Conservation (phyloP, 2,113 vertebrate genomes). For the Corythoichthys intestinalis region DNA sequence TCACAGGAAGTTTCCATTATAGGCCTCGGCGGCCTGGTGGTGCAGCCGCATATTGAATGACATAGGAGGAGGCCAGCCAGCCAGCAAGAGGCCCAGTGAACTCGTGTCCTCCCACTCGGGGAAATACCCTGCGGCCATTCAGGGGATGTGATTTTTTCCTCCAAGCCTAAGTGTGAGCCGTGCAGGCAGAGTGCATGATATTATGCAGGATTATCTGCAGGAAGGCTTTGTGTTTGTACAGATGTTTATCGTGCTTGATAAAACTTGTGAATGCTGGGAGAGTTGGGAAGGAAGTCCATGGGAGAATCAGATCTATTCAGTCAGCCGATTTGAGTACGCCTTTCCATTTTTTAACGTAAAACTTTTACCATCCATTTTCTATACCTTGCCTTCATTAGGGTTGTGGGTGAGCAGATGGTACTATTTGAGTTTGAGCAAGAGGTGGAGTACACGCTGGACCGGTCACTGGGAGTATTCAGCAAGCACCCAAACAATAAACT, state of each 20-base stretch:
- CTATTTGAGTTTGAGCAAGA: neutral
- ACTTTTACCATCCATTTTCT: neutral
- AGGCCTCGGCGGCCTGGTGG: slow-evolving; percentile 38
- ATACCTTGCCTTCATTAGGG: neutral
- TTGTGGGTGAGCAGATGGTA: neutral
- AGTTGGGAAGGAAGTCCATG: slow-evolving; percentile 16
- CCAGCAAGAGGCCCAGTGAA: slow-evolving; percentile 44
- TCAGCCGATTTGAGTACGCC: neutral
- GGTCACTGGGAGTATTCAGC: neutral
- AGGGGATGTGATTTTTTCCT: slow-evolving; percentile 45
- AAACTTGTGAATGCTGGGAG: slow-evolving; percentile 19
- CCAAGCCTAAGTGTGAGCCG: slow-evolving; percentile 36
- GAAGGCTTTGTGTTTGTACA: slow-evolving; percentile 61
- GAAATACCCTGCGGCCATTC: slow-evolving; percentile 58
- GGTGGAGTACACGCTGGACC: neutral
- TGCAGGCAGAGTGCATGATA: slow-evolving; percentile 37
- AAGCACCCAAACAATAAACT: too few relatives aligned
- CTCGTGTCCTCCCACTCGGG: slow-evolving; percentile 51
- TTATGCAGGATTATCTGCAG: slow-evolving; percentile 50
- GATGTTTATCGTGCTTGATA: slow-evolving; percentile 57
- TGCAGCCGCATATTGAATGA: slow-evolving; percentile 61
- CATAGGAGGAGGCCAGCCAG: slow-evolving; percentile 22
- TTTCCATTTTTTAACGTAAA: neutral
- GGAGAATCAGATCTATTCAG: neutral
- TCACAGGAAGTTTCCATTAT: slow-evolving; percentile 48